Conservation (phyloP, 2,888 invertebrate species). For the Zootermopsis nevadensis region DNA sequence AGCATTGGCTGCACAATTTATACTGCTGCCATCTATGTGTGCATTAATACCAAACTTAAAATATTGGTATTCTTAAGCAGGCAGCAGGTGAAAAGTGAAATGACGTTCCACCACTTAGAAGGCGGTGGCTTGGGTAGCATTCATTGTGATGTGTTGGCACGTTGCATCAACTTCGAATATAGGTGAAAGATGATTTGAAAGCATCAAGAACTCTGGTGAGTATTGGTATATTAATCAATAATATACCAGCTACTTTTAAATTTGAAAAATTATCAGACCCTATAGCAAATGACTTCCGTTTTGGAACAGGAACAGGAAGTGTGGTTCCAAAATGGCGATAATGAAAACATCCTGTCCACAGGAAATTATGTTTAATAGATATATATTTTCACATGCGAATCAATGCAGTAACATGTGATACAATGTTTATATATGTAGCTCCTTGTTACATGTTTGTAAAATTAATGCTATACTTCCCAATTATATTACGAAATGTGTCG, state of each 20-base stretch:
- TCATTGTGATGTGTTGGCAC: slow-evolving; percentile 34
- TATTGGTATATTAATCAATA: background rate
- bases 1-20: background rate
- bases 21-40: background rate
- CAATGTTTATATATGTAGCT: background rate
- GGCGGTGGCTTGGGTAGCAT: slow-evolving; percentile 39
- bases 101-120: slow-evolving; percentile 8
- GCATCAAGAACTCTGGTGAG: background rate
- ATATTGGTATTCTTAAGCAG: background rate
- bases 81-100: background rate
- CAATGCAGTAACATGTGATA: background rate
- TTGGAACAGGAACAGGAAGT: slow-evolving; percentile 73
- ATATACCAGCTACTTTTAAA: background rate
- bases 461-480: too few species aligned
- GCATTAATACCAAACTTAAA: background rate
- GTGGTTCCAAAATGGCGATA: slow-evolving; percentile 67
- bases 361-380: background rate
- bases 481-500: too few species aligned
- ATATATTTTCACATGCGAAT: too few species aligned
- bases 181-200: slow-evolving; percentile 28
- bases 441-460: too few species aligned
- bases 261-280: slow-evolving; percentile 44
- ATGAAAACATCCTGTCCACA: slow-evolving; percentile 62
- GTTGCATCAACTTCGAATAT: background rate
- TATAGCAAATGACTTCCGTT: slow-evolving; percentile 61